These are phyloP conservation scores for Prunella himalayana DNA, from an alignment of 2,113 vertebrate species.

Conservation along the genomic window DNA sequence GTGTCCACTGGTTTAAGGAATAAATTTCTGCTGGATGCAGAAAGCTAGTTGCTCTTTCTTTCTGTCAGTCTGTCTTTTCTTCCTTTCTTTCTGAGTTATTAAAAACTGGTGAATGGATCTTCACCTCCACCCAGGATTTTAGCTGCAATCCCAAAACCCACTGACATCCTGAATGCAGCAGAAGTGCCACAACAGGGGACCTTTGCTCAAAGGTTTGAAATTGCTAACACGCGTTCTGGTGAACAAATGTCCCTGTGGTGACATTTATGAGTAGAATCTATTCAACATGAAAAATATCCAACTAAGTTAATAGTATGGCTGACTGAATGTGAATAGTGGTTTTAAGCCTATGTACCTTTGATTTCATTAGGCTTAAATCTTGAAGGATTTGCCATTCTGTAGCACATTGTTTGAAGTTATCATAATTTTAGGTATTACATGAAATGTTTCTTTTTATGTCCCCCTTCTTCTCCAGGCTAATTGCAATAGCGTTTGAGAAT, in stretches of 20 bases:
- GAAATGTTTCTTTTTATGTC: background rate
- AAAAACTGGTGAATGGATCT: conserved; percentile 1
- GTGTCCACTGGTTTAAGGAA: background rate
- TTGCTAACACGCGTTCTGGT: background rate
- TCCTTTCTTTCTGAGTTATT: background rate
- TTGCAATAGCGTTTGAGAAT: background rate
- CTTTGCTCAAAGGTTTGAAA: conserved; percentile 27
- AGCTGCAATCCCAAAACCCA: background rate
- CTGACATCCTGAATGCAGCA: background rate
- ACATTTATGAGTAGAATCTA: conserved; percentile 38
- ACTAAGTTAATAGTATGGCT: conserved; percentile 33
- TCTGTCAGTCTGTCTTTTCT: no score
- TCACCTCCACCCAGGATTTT: background rate
- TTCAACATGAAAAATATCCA: conserved; percentile 1
- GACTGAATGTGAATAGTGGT: background rate
- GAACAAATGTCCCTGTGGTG: conserved; percentile 31
- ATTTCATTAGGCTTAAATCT: conserved; percentile 44
- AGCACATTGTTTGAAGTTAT: conserved; percentile 4
- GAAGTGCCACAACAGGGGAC: background rate
- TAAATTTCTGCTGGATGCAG: background rate
- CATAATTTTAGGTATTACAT: background rate
- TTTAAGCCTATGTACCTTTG: background rate
- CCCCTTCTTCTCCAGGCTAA: background rate
- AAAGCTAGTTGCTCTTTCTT: background rate
- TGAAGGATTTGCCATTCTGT: background rate